phyloP scores from a whole-genome alignment of 2,797 vertebrate genomes.

The Diplodus sargus region DNA sequence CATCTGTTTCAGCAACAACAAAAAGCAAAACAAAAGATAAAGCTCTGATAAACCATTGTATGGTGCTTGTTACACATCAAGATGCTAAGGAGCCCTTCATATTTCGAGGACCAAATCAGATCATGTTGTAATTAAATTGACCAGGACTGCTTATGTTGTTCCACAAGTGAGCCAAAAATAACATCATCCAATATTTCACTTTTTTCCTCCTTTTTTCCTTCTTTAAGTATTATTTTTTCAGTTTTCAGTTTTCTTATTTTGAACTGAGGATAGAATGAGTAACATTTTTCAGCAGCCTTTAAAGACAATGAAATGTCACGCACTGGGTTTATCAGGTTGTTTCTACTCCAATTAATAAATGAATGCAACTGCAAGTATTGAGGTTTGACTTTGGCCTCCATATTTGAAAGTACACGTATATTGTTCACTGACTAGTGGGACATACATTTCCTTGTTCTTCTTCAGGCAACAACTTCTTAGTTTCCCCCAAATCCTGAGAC shows the following conservation, averaged over 20 bases:
- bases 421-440: not conserved
- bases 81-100: not conserved
- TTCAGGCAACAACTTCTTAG: not conserved
- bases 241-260: not conserved
- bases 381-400: not conserved
- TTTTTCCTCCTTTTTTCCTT: not conserved
- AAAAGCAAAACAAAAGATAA: too few species aligned
- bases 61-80: not conserved
- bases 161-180: too few species aligned
- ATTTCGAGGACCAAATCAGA: not conserved
- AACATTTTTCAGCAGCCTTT: not conserved
- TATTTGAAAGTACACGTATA: not conserved
- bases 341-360: not conserved
- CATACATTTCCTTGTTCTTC: not conserved
- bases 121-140: too few species aligned
- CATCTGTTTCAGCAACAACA: not conserved
- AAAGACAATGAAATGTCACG: not conserved
- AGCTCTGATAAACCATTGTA: not conserved
- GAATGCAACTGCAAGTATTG: not conserved
- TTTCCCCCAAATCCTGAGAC: not conserved
- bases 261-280: not conserved
- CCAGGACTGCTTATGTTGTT: too few species aligned
- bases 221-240: not conserved
- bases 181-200: not conserved
- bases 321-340: conserved; percentile 2